These are phyloP conservation scores for Vanessa cardui DNA, from an alignment of 2,888 invertebrate genomes.

Conservation along the genomic window DNA sequence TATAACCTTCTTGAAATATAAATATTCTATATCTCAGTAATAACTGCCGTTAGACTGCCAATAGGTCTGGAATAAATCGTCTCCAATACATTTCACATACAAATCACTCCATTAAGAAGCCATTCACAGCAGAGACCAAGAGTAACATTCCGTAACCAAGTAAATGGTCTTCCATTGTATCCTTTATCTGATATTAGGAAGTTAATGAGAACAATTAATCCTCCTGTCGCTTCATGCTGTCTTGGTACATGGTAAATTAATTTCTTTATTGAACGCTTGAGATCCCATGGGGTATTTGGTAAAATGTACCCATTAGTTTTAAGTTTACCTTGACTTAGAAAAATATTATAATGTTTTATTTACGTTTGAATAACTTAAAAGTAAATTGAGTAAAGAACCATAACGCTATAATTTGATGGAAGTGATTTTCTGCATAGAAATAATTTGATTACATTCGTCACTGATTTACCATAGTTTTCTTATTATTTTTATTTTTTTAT, in stretches of 20 bases:
- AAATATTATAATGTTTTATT: too few relatives aligned
- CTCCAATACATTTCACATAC: conserved; percentile 31
- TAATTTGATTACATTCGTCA: too few relatives aligned
- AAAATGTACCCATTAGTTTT: background rate
- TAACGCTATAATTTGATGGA: too few relatives aligned
- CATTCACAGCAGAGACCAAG: conserved; percentile 39
- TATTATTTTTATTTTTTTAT: too few relatives aligned
- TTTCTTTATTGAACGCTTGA: conserved; percentile 36
- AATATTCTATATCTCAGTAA: conserved; percentile 9
- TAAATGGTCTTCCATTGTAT: conserved; percentile 46
- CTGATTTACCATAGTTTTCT: too few relatives aligned
- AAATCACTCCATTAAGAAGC: conserved; percentile 36
- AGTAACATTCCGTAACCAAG: conserved; percentile 43
- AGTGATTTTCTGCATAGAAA: too few relatives aligned
- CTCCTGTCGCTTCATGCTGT: conserved; percentile 45
- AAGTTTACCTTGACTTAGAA: background rate
- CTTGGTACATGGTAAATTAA: conserved; percentile 51
- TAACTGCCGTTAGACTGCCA: background rate
- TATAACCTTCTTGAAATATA: conserved; percentile 16
- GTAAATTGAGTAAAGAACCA: too few relatives aligned
- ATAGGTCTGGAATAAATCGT: conserved; percentile 34
- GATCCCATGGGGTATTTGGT: conserved; percentile 9
- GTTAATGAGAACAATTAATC: conserved; percentile 53
- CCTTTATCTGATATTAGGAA: conserved; percentile 40
- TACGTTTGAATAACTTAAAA: too few relatives aligned